Percentiles rank a stretch among this genome's conserved stretches.
These are phyloP conservation scores for Syngnathus scovelli DNA, from an alignment of 2,113 vertebrate genomes.

Conservation along the genomic window DNA sequence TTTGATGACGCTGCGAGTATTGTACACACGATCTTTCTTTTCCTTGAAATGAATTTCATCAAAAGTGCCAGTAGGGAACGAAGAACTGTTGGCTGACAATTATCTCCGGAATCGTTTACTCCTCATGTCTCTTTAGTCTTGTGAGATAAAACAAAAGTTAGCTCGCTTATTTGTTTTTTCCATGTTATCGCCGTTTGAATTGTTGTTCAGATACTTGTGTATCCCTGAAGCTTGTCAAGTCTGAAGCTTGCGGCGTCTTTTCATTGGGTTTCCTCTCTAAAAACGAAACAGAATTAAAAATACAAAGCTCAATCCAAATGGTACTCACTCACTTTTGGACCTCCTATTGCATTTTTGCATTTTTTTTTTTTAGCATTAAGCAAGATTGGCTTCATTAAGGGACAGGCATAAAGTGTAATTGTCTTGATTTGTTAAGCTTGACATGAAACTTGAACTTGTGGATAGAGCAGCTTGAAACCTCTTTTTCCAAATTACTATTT, in stretches of 20 bases:
- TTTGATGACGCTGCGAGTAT: constrained; percentile 41
- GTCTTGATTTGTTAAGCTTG: no score
- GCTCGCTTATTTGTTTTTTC: constrained; percentile 49
- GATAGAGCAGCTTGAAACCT: no score
- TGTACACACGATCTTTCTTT: constrained; percentile 29
- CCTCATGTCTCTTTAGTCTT: constrained; percentile 25
- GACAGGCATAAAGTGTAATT: no score
- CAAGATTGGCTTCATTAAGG: no score
- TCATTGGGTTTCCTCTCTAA: constrained; percentile 11
- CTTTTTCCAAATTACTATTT: no score
- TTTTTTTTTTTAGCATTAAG: no score
- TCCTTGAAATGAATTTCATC: constrained; percentile 22
- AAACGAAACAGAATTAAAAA: background rate
- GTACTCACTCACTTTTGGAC: background rate
- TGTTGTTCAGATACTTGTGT: constrained; percentile 21
- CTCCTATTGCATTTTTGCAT: no score
- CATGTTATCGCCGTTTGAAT: constrained; percentile 44
- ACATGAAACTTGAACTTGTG: no score
- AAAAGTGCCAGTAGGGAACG: constrained; percentile 21
- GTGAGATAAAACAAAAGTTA: constrained; percentile 38
- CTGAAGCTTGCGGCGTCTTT: constrained; percentile 14
- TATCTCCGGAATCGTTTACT: constrained; percentile 27
- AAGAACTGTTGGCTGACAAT: constrained; percentile 18
- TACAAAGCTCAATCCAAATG: constrained; percentile 5
- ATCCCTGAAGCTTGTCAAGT: constrained; percentile 1